Base-by-base conservation (phyloP, 2,797 vertebrate species). In the Tapirus indicus region DNA sequence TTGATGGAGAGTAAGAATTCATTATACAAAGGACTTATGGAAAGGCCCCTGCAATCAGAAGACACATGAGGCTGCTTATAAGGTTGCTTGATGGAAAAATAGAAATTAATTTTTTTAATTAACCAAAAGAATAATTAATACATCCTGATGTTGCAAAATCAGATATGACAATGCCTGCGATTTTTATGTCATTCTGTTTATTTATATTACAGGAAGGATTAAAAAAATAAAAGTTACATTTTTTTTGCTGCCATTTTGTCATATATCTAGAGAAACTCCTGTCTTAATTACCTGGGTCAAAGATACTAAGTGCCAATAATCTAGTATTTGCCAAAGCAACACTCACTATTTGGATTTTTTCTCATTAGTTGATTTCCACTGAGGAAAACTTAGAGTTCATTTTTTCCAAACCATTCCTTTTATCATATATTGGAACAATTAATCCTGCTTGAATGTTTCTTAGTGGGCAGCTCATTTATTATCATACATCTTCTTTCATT, bases 401-500 rank as follows among this genome's bases (percentile, higher is more conserved):
- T 58, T 86, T 69, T 95, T 89, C 54, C 23, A 69, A 60, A 56
- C 23, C 17, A 66, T 62, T 17, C 0, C 8, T 78, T 80, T 71
- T 72, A 68, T 88, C 35, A 88, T 7, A 52, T 86, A 16, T 94
- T 44, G 11, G 47, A 91, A 41, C 21, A 60, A 44, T 88, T 80
- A 18, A 82, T 88, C 1, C 21, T 80, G 41, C 2, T 62, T 72
- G 1, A 71, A 0, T 64, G 54, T 93, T 90, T 95, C 41, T 82
- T 84, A 92, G 8, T 68, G 16, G 20, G 21, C 6, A 84, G 29
- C 8, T 96, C n/a, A 79, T 83, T 97, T 83, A 77, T 72, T 94
- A 93, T 94, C 80, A 56, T 60, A 35, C 29, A 49, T 89, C 29
- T 64, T 71, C 27, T 88, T 92, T 71, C 35, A 80, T 60, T 66